Evolutionary conservation across 30 jellyfish, hydroid and myxozoan genomes (phyloP), one percentile per base, ranked within the genome.

Genomic region (Aurelia coerulea): DNA sequence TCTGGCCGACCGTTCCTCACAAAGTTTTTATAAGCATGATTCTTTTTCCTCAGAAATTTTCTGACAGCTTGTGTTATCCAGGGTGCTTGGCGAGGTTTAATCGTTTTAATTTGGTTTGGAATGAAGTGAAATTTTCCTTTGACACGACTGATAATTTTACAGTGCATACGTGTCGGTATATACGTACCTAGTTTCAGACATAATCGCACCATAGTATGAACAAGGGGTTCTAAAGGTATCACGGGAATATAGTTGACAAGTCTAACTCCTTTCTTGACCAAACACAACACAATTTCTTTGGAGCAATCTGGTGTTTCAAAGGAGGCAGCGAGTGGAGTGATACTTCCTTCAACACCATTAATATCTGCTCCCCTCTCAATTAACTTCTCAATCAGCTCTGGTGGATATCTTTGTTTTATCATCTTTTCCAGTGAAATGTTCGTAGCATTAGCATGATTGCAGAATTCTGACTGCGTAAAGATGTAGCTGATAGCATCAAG

Each of bases 191-290:
- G 33, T 60, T 60, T 60, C 33, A 60, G 33, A 13, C 70, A 60
- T 60, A 60, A 60, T 60, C 70, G 70, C 33, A 60, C 70, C 70
- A 60, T 60, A 14, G 70, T 60, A 60, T 60, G 70, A 60, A 60
- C 33, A 60, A 17, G 37, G 33, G 70, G 70, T 60, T 60, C 70
- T 4, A 10, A 18, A 0, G 33, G 37, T 11, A 60, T 29, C 33
- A 60, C 70, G 13, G 33, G 37, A 29, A 60, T 60, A 60, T 60
- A 12, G 33, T 60, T 29, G 70, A 29, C 33, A 4, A 60, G 11
- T 18, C 70, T 60, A 10, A 29, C 70, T 17, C 70, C 70, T 18
- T 60, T 60, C 70, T 60, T 60, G 37, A 60, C 70, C 13, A 60
- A 29, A 18, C 33, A 29, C 70, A 60, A 60, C 37, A 60, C 70